phyloP scores from a whole-genome alignment of 2,113 vertebrate genomes.

The Scopus umbretta region DNA sequence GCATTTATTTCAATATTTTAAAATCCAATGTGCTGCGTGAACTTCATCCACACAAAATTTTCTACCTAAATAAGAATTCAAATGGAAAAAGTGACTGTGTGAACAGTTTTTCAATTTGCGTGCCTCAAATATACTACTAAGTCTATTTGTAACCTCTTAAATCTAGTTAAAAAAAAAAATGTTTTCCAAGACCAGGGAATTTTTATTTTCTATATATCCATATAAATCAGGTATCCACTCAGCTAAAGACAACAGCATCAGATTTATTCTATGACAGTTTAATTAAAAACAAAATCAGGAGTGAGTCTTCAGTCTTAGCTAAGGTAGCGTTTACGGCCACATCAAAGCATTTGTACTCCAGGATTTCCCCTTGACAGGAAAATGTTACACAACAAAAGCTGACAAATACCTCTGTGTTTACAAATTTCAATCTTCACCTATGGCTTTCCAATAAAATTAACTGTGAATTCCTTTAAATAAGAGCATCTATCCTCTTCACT shows the following conservation, averaged over 20 bases:
- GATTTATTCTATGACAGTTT: neutral
- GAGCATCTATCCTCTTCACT: constrained; percentile 18
- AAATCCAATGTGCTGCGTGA: neutral
- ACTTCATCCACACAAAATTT: neutral
- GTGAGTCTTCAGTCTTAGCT: neutral
- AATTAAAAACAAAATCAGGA: neutral
- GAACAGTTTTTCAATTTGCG: neutral
- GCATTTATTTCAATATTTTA: neutral
- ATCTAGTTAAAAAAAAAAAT: neutral
- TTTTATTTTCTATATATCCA: neutral
- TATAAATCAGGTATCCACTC: neutral
- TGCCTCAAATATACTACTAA: neutral
- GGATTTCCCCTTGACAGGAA: neutral
- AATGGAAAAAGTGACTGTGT: neutral
- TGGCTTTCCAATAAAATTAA: constrained; percentile 6
- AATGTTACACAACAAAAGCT: neutral
- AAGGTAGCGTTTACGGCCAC: neutral
- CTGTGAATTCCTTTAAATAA: constrained; percentile 5
- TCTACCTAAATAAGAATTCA: neutral
- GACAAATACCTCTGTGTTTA: constrained; percentile 13
- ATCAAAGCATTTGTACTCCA: neutral
- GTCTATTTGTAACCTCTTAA: neutral
- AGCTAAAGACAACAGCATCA: neutral
- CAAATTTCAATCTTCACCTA: neutral
- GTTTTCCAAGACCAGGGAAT: neutral